A percentile compares a stretch with the other conserved stretches of the same genome.
Conservation (phyloP, 2,113 vertebrate species). For the Phalacrocorax brasilianus region DNA sequence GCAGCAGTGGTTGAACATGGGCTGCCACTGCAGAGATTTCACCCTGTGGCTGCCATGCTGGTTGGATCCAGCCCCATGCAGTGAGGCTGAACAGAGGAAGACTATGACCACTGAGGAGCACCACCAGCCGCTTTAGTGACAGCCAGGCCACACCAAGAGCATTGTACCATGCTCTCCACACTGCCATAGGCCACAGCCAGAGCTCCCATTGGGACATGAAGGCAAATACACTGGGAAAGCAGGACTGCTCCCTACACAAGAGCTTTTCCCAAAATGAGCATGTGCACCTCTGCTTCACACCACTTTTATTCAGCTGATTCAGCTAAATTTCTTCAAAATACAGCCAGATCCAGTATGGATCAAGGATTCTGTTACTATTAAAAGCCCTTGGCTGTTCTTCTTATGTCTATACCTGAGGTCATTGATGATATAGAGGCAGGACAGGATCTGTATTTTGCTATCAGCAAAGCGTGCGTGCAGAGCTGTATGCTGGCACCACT, state of each 20-base stretch:
- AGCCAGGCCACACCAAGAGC: rapidly evolving
- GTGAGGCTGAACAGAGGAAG: background rate
- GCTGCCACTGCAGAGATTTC: rapidly evolving
- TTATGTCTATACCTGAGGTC: background rate
- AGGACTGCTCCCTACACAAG: rapidly evolving
- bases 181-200: background rate
- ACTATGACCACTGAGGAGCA: rapidly evolving
- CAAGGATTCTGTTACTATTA: background rate
- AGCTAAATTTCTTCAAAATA: background rate
- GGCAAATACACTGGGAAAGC: background rate
- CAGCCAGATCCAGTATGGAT: background rate
- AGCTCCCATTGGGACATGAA: rapidly evolving
- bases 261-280: background rate
- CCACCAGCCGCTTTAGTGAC: background rate
- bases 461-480: background rate
- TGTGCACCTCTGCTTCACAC: rapidly evolving
- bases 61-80: rapidly evolving
- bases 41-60: background rate
- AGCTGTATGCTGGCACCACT: background rate
- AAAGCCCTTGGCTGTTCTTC: background rate
- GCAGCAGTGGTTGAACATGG: background rate
- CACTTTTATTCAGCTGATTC: background rate
- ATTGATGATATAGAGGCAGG: background rate
- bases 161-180: rapidly evolving
- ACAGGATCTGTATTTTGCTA: background rate